Percentiles rank a stretch among this genome's conserved stretches.
Conservation (phyloP, 2,113 vertebrate genomes). For the Oplegnathus fasciatus region DNA sequence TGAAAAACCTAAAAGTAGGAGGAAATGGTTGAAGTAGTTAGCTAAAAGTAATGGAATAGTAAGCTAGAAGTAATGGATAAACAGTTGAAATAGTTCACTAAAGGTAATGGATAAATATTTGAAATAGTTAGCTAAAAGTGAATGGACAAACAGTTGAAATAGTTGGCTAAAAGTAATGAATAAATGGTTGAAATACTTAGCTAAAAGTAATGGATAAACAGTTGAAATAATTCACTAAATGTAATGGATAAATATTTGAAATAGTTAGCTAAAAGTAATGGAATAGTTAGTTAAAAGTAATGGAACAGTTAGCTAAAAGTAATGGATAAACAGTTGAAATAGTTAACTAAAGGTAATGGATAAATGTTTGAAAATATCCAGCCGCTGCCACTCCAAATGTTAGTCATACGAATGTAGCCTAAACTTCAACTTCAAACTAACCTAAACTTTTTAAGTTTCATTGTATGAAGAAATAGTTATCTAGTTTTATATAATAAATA, state of each 20-base stretch:
- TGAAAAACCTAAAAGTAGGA: neutral
- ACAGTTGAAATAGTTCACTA: neutral
- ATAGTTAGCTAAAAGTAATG: neutral
- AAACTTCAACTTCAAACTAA: neutral
- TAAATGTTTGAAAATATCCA: neutral
- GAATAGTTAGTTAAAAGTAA: no score
- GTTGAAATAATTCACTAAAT: neutral
- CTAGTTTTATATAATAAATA: neutral
- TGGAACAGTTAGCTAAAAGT: neutral
- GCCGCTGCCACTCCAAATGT: neutral
- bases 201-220: neutral
- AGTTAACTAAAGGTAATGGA: neutral
- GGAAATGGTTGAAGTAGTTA: neutral
- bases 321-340: neutral
- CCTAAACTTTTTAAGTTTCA: neutral
- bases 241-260: neutral
- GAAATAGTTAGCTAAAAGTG: neutral
- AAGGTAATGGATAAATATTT: neutral
- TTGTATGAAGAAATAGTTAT: neutral
- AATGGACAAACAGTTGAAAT: neutral
- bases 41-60: neutral
- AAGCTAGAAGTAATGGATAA: neutral
- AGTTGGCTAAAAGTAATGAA: neutral
- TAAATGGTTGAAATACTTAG: neutral
- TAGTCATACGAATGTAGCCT: neutral